These are phyloP conservation scores for Bujurquina vittata DNA, from an alignment of 2,113 vertebrate species.

Conservation along the genomic window DNA sequence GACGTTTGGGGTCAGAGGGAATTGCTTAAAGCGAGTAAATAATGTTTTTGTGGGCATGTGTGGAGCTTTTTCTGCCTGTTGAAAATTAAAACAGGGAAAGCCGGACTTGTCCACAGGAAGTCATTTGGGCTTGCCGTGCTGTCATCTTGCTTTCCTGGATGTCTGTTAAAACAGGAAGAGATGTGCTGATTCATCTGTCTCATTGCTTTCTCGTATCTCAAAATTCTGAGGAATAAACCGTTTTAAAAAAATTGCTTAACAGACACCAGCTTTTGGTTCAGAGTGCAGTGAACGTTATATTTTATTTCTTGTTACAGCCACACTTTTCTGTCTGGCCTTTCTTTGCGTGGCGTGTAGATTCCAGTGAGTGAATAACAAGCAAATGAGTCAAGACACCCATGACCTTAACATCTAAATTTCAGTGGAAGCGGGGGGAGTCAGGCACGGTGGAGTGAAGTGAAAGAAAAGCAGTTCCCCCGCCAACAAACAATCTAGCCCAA, in stretches of 20 bases:
- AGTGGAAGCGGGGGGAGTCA: constrained; percentile 13
- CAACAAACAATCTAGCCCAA: constrained; percentile 81
- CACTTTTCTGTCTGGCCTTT: constrained; percentile 25
- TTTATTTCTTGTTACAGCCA: constrained; percentile 24
- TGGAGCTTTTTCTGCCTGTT: not conserved
- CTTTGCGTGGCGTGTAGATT: constrained; percentile 29
- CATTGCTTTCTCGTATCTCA: constrained; percentile 23
- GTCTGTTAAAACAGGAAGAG: constrained; percentile 57
- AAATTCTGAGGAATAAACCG: not conserved
- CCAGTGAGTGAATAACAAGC: constrained; percentile 43
- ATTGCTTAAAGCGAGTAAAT: not conserved
- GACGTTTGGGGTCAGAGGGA: constrained; percentile 38
- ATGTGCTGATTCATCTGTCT: constrained; percentile 56
- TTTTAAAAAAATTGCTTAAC: not conserved
- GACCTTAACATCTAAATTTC: constrained; percentile 49
- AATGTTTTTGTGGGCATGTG: not conserved
- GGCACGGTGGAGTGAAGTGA: constrained; percentile 15
- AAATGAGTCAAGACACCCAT: constrained; percentile 39
- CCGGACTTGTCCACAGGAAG: constrained; percentile 44
- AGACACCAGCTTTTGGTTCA: constrained; percentile 2
- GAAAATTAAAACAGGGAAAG: constrained; percentile 1
- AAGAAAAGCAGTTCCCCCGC: constrained; percentile 36
- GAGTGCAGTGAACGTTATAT: not conserved
- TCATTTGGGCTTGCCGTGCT: constrained; percentile 7
- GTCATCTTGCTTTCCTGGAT: constrained; percentile 50